Conservation (phyloP, 2,888 invertebrate species). For the Rotaria macrura region DNA sequence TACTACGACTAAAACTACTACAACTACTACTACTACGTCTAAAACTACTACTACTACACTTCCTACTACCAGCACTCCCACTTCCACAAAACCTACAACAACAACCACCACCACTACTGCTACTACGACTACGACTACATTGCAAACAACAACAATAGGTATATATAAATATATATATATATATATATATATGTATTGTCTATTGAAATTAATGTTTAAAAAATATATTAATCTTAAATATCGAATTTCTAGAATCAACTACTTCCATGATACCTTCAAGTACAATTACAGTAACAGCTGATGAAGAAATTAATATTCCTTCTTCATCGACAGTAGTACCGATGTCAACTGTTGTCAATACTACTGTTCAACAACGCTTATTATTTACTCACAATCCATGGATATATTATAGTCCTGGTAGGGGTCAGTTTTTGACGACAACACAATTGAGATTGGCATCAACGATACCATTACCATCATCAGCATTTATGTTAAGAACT, state of each 20-base stretch:
- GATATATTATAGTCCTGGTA: neutral
- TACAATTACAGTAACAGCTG: neutral
- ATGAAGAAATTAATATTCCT: neutral
- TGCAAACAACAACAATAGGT: too few relatives aligned
- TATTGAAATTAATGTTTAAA: too few relatives aligned
- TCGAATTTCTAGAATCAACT: neutral
- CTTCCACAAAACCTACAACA: neutral
- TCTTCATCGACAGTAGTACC: neutral
- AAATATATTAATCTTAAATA: too few relatives aligned
- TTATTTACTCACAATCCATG: neutral
- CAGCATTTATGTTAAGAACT: neutral
- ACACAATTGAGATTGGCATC: neutral
- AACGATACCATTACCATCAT: neutral
- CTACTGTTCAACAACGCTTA: neutral
- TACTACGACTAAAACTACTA: neutral
- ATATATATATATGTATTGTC: too few relatives aligned
- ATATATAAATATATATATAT: too few relatives aligned
- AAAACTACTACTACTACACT: neutral
- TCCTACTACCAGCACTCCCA: neutral
- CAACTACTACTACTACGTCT: too few relatives aligned
- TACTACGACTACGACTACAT: too few relatives aligned
- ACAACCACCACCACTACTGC: neutral
- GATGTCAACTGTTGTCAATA: neutral
- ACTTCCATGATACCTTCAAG: neutral
- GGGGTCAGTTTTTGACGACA: neutral